Evolutionary conservation across 2,797 vertebrate species (phyloP).

Genomic region (Gorsachius magnificus): DNA sequence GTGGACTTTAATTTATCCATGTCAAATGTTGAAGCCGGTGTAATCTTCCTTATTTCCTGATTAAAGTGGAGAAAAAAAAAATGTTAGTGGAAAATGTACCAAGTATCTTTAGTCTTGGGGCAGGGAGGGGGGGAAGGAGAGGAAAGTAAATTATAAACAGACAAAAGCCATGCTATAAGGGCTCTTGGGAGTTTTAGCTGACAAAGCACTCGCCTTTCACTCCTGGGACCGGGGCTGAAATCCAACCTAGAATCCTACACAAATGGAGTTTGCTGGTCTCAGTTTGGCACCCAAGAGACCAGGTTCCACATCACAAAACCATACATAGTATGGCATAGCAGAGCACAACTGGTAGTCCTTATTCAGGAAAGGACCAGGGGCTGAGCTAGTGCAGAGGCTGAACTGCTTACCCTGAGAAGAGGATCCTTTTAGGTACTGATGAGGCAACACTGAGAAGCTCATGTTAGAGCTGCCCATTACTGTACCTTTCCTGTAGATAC

Average conservation of each 20-base stretch:
- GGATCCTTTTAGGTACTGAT: background rate
- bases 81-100: background rate
- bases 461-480: background rate
- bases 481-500: background rate
- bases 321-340: background rate
- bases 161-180: background rate
- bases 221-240: background rate
- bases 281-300: background rate
- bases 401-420: background rate
- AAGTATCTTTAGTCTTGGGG: background rate
- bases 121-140: no score
- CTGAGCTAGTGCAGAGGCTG: background rate
- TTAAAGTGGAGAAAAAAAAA: background rate
- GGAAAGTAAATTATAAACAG: background rate
- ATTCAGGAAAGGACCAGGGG: background rate
- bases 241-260: background rate
- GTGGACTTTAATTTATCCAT: slow-evolving; percentile 99
- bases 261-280: background rate
- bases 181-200: background rate
- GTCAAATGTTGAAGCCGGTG: slow-evolving; percentile 93
- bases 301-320: slow-evolving; percentile 1
- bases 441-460: slow-evolving; percentile 11
- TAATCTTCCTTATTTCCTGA: slow-evolving; percentile 81
- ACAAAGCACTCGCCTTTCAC: slow-evolving; percentile 9
- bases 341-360: background rate